Evolutionary conservation across 2,113 vertebrate genomes (phyloP).

Genomic region (Ariopsis seemanni): DNA sequence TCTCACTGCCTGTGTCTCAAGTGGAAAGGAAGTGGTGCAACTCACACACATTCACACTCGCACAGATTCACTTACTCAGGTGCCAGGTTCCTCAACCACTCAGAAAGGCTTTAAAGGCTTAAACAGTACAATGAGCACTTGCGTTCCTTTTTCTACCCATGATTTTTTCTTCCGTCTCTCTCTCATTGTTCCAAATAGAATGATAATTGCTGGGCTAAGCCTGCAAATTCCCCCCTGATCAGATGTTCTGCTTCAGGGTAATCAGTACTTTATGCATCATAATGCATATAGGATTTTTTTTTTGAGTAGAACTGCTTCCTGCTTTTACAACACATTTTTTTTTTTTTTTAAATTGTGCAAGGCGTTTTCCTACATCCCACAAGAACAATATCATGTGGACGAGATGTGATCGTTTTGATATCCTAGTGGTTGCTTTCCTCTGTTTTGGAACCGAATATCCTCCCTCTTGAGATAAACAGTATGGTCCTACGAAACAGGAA

Average conservation of each 20-base stretch:
- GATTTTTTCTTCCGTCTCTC: neutral
- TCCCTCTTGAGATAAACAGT: too few species aligned
- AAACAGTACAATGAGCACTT: neutral
- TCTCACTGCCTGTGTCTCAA: neutral
- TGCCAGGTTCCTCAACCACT: neutral
- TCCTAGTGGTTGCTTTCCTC: too few species aligned
- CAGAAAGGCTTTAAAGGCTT: neutral
- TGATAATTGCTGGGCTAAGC: neutral
- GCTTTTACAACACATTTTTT: too few species aligned
- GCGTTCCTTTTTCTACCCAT: neutral
- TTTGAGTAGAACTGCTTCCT: too few species aligned
- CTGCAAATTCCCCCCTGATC: neutral
- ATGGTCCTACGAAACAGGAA: too few species aligned
- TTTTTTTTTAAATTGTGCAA: too few species aligned
- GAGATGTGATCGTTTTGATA: too few species aligned
- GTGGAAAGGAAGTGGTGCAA: neutral
- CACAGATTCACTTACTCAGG: neutral
- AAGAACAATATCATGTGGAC: too few species aligned
- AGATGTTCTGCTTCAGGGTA: neutral
- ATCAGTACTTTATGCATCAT: neutral
- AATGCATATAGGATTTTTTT: too few species aligned
- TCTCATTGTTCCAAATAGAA: neutral
- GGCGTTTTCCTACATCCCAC: too few species aligned
- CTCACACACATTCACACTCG: neutral
- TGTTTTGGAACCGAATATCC: too few species aligned